These are phyloP conservation scores for Zoanthus sociatus DNA, from an alignment of 92 coral and sea anemone species.

Conservation along the genomic window DNA sequence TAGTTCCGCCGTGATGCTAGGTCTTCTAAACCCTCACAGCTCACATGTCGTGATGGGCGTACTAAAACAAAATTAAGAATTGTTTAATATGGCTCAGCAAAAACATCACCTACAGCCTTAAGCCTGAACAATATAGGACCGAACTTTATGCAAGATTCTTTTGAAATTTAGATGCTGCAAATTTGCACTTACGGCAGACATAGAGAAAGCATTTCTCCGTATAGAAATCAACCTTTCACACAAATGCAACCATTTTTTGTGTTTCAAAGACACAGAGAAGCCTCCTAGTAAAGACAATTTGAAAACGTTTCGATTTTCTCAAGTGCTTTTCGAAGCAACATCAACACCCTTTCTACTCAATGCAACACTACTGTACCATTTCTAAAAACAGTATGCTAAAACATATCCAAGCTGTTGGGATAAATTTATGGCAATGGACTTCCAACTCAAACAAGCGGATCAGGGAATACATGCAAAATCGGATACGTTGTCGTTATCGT, in stretches of 20 bases:
- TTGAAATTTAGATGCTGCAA: not conserved
- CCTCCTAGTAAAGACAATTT: not conserved
- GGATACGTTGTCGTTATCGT: not conserved
- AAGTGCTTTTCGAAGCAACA: not conserved
- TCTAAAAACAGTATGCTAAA: no score
- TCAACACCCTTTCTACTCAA: not conserved
- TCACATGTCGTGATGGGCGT: no score
- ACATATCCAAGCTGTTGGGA: no score
- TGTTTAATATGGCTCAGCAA: no score
- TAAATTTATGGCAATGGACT: constrained; percentile 5
- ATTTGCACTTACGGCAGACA: not conserved
- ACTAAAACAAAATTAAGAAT: no score
- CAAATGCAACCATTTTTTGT: not conserved
- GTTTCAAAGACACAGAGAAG: not conserved
- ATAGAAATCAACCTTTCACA: not conserved
- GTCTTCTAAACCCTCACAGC: no score
- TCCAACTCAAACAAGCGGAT: not conserved
- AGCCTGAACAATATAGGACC: not conserved
- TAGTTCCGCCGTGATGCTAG: no score
- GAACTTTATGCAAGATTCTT: not conserved
- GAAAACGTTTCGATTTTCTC: not conserved
- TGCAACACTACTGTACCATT: not conserved
- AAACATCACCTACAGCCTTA: not conserved
- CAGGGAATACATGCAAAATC: constrained; percentile 1
- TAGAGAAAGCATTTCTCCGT: not conserved